These are phyloP conservation scores for Ophion slaviceki DNA, from an alignment of 2,888 invertebrate genomes.

Conservation along the genomic window DNA sequence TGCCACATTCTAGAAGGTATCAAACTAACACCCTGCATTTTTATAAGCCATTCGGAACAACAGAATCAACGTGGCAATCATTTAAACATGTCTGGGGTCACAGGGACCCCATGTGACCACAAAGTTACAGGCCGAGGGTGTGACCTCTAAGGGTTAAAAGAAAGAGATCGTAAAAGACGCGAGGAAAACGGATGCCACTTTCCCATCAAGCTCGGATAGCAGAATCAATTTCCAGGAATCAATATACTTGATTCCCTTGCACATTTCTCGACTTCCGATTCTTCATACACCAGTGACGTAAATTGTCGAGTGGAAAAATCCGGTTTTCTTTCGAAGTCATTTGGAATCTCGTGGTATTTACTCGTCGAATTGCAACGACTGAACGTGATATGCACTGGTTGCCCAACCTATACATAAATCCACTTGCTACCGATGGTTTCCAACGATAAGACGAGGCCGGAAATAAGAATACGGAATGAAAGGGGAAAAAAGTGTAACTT, in stretches of 20 bases:
- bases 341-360: not conserved
- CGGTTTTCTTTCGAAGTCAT: not conserved
- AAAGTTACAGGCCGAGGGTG: no score
- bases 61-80: no score
- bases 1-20: no score
- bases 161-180: not conserved
- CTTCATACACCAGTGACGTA: not conserved
- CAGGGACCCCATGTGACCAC: no score
- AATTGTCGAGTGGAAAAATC: not conserved
- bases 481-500: slow-evolving; percentile 35
- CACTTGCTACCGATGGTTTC: not conserved
- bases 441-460: slow-evolving; percentile 3
- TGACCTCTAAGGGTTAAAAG: no score
- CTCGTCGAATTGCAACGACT: slow-evolving; percentile 16
- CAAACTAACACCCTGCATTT: no score
- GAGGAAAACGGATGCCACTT: no score
- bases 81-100: no score
- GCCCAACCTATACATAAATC: not conserved
- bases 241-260: not conserved
- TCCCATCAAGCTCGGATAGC: no score
- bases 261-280: not conserved
- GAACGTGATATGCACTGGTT: not conserved
- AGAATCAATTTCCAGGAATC: no score
- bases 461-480: slow-evolving; percentile 21
- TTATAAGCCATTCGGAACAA: no score